phyloP scores from a whole-genome alignment of 2,797 vertebrate genomes.

The Thripadectes ignobilis region DNA sequence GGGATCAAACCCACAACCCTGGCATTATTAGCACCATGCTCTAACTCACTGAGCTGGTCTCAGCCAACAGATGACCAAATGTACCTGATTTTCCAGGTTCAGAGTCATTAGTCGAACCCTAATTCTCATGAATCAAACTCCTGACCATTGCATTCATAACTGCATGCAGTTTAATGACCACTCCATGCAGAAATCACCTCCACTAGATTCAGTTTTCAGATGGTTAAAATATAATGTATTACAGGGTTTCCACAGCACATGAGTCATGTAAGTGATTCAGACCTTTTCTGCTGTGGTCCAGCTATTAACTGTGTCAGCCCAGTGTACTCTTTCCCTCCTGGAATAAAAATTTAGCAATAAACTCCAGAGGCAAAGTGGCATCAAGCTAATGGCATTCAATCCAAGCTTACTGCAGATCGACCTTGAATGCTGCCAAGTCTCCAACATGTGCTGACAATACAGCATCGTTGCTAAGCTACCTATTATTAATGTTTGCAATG shows the following conservation, averaged over 20 bases:
- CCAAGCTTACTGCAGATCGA: conserved; percentile 56
- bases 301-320: conserved; percentile 21
- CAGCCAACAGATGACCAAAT: neutral
- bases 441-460: conserved; percentile 53
- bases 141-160: neutral
- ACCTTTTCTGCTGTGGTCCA: neutral
- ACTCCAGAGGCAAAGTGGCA: conserved; percentile 56
- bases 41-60: neutral
- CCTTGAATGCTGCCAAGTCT: conserved; percentile 71
- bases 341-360: conserved; percentile 55
- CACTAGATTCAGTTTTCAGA: neutral
- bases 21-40: neutral
- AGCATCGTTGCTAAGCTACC: conserved; percentile 77
- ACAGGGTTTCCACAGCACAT: neutral
- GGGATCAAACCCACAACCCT: neutral
- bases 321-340: neutral
- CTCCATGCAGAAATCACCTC: neutral
- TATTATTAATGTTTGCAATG: conserved; percentile 70
- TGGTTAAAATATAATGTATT: neutral
- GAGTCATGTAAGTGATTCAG: neutral
- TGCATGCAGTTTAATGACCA: neutral
- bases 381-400: conserved; percentile 63
- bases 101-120: neutral
- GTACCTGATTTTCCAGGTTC: neutral
- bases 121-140: neutral